Conservation (phyloP, 1,140 invertebrate species). For the Rhopalosiphum padi region DNA sequence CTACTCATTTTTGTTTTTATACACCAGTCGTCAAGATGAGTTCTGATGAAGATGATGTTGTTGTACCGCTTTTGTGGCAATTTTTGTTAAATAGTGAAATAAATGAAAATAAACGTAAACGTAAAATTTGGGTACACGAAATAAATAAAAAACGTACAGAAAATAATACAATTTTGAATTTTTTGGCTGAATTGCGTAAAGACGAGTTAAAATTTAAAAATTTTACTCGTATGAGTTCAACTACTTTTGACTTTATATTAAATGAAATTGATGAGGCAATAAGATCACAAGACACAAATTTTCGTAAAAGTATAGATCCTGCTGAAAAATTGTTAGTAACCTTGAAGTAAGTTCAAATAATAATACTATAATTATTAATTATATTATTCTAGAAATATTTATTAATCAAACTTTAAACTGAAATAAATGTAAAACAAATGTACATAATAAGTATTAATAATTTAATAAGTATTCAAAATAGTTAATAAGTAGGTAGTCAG, state of each 20-base stretch:
- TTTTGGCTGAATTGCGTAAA: not conserved
- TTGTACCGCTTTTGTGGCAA: not conserved
- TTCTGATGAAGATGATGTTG: conserved; percentile 12
- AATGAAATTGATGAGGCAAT: conserved; percentile 1
- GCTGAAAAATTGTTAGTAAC: conserved; percentile 15
- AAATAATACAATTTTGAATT: not conserved
- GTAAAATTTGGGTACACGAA: conserved; percentile 8
- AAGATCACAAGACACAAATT: not conserved
- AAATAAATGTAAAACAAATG: too few relatives aligned
- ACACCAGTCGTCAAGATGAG: conserved; percentile 14
- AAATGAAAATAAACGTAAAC: not conserved
- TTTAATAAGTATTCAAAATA: too few relatives aligned
- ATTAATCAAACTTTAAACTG: not conserved
- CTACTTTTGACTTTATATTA: not conserved
- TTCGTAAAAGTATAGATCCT: not conserved
- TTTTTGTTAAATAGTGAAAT: not conserved
- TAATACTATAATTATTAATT: not conserved
- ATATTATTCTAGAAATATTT: conserved; percentile 6
- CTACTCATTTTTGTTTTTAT: conserved; percentile 54
- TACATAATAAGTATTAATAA: too few relatives aligned
- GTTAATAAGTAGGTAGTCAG: too few relatives aligned
- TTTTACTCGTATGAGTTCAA: not conserved
- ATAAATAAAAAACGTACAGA: conserved; percentile 9
- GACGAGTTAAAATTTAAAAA: conserved; percentile 18
- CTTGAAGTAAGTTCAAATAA: conserved; percentile 22